Evolutionary conservation across 1,140 invertebrate genomes (phyloP), one percentile per base, ranked within the genome.

Genomic region (Eubasilissa regina): DNA sequence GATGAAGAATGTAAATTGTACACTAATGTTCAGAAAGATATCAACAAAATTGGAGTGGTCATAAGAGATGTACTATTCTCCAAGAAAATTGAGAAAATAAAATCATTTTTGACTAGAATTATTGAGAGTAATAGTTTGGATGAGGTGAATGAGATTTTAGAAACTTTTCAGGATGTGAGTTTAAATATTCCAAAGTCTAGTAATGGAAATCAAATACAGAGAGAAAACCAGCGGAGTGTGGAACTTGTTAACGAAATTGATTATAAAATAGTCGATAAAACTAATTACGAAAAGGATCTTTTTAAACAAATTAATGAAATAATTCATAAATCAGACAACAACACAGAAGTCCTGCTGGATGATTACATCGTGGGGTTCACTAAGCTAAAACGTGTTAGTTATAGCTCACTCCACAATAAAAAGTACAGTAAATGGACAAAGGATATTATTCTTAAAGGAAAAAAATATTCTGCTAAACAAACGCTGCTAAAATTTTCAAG

Each of bases 11-110:
- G n/a, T n/a, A 11, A 17, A 9, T 56, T 17, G 19, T 70, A 15
- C 66, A 19, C 44, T 17, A 48, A 70, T 13, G 48, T 70, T 19
- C 66, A 70, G 19, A 70, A 70, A 4, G 66, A 70, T 15, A 15
- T 70, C 9, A 70, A 51, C 10, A 70, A 70, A 25, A 17, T 70
- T 13, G 45, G 66, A 19, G 13, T 48, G 15, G 47, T 70, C 44
- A 48, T 70, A 15, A 17, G 45, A 19, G 17, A 47, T 8, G 17
- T 17, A 8, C 66, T 70, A 10, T 19, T 25, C 44, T 48, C 66
- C 44, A 48, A 11, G 0, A 70, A 70, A 21, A 51, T 51, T 15
- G 17, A 47, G 13, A 48, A 70, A 10, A 48, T 70, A 15, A 70
- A 70, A 70, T 11, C 15, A 9, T 48, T 25, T 12, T 48, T 70